A percentile compares a stretch with the other conserved stretches of the same genome.
These are phyloP conservation scores for Sander vitreus DNA, from an alignment of 2,113 vertebrate species.

Conservation along the genomic window DNA sequence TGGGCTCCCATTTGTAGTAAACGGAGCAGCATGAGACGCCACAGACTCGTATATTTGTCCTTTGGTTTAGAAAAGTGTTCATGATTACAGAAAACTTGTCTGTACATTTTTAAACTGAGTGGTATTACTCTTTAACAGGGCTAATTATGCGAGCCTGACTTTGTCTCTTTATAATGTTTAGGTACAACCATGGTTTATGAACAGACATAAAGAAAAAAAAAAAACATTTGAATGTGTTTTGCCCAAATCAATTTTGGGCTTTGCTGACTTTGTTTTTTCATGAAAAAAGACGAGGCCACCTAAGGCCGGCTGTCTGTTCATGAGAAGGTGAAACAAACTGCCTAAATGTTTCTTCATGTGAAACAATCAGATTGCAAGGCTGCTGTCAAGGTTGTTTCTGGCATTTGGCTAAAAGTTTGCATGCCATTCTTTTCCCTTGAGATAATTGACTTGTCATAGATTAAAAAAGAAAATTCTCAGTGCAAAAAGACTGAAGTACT, in stretches of 20 bases:
- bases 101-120: slow-evolving; percentile 52
- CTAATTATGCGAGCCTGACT: slow-evolving; percentile 71
- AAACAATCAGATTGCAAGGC: slow-evolving; percentile 96
- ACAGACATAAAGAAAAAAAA: slow-evolving; percentile 80
- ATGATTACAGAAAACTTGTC: not conserved
- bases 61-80: slow-evolving; percentile 17
- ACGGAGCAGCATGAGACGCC: not conserved
- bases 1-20: not conserved
- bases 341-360: slow-evolving; percentile 99
- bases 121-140: slow-evolving; percentile 69
- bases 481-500: not conserved
- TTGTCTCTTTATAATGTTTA: slow-evolving; percentile 89
- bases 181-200: slow-evolving; percentile 79
- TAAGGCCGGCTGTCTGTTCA: slow-evolving; percentile 92
- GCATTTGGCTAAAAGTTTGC: slow-evolving; percentile 93
- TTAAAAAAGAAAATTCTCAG: not conserved
- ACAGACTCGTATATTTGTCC: slow-evolving; percentile 1
- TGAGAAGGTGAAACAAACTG: slow-evolving; percentile 99
- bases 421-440: slow-evolving; percentile 76
- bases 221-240: slow-evolving; percentile 85
- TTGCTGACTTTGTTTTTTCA: slow-evolving; percentile 95
- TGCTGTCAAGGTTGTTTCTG: slow-evolving; percentile 99
- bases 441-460: slow-evolving; percentile 14
- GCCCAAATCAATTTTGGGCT: slow-evolving; percentile 88
- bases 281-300: slow-evolving; percentile 92